phyloP scores from a whole-genome alignment of 2,113 vertebrate species.

The Podocnemis expansa region DNA sequence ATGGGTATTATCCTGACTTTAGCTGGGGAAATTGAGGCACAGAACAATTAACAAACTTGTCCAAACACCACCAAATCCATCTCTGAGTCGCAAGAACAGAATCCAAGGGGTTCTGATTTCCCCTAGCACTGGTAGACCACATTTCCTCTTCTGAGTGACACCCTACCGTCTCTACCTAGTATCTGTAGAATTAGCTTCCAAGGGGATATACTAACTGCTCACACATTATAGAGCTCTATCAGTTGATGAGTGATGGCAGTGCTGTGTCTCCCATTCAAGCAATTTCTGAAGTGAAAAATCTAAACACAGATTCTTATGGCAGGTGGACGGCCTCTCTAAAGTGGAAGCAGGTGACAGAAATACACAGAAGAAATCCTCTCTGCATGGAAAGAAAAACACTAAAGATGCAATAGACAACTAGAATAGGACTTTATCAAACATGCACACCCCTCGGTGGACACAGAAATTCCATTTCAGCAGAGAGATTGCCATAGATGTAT shows the following conservation, averaged over 20 bases:
- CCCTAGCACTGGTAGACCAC: background rate
- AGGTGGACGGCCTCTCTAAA: background rate
- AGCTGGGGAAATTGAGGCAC: fast-evolving
- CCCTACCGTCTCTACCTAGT: background rate
- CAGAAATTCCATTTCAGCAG: slow-evolving; percentile 54
- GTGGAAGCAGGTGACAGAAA: background rate
- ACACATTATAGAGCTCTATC: background rate
- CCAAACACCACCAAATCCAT: background rate
- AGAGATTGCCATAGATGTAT: slow-evolving; percentile 11
- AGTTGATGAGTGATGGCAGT: background rate
- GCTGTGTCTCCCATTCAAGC: background rate
- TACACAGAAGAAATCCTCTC: background rate
- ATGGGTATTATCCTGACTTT: background rate
- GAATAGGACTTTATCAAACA: slow-evolving; percentile 30
- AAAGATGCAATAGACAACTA: slow-evolving; percentile 18
- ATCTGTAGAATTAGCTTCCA: background rate
- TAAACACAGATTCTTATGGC: background rate
- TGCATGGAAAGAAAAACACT: background rate
- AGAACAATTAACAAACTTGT: background rate
- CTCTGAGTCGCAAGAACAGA: background rate
- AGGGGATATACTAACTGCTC: background rate
- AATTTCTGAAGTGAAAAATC: background rate
- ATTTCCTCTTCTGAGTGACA: background rate
- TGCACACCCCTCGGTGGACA: background rate
- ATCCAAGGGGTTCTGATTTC: background rate